Conservation (phyloP, 2,888 invertebrate genomes). For the Sesia bembeciformis region DNA sequence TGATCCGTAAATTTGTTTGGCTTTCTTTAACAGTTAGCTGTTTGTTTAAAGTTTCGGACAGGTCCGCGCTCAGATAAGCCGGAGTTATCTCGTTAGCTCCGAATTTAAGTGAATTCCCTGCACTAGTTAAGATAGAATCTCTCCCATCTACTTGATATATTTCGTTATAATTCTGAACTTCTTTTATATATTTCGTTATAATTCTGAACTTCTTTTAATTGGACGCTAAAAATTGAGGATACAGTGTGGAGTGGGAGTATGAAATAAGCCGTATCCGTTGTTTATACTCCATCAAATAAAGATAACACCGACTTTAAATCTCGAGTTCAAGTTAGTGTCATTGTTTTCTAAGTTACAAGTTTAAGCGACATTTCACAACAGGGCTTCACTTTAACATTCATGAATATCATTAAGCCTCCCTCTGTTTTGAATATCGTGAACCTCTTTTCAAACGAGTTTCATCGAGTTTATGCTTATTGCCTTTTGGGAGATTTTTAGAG, state of each 20-base stretch:
- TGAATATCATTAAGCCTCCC: slow-evolving; percentile 65
- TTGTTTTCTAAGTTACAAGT: slow-evolving; percentile 68
- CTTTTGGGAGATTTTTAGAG: slow-evolving; percentile 36
- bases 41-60: slow-evolving; percentile 46
- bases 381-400: slow-evolving; percentile 60
- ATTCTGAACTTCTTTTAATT: slow-evolving; percentile 30
- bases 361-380: slow-evolving; percentile 63
- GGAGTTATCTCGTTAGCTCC: slow-evolving; percentile 37
- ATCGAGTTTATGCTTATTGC: slow-evolving; percentile 51
- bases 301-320: slow-evolving; percentile 61
- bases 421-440: slow-evolving; percentile 58
- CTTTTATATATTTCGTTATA: slow-evolving; percentile 34
- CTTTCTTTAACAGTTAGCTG: slow-evolving; percentile 47
- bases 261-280: slow-evolving; percentile 55
- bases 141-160: slow-evolving; percentile 25
- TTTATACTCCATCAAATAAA: slow-evolving; percentile 59
- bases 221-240: slow-evolving; percentile 16
- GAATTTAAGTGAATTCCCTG: slow-evolving; percentile 44
- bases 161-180: slow-evolving; percentile 30
- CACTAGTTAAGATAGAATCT: slow-evolving; percentile 28
- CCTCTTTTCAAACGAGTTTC: slow-evolving; percentile 41
- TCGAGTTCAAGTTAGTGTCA: slow-evolving; percentile 65
- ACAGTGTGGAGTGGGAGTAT: slow-evolving; percentile 27
- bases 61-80: slow-evolving; percentile 33
- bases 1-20: slow-evolving; percentile 41